phyloP scores from a whole-genome alignment of 2,888 invertebrate species.

The Drosophila meridionalis region DNA sequence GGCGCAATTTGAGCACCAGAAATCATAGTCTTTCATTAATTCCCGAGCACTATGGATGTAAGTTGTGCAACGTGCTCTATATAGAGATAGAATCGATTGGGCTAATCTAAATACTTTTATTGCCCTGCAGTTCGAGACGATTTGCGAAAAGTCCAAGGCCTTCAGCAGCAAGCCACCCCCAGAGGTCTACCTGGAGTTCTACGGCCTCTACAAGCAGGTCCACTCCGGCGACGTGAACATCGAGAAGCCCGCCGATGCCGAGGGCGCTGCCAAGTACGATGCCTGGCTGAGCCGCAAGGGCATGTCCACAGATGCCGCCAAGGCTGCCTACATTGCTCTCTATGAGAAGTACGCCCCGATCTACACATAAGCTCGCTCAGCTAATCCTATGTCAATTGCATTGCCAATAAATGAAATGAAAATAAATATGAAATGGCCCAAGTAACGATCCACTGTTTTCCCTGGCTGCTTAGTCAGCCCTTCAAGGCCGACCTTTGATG shows the following conservation, averaged over 20 bases:
- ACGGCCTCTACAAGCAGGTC: constrained; percentile 94
- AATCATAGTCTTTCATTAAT: constrained; percentile 58
- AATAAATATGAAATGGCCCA: constrained; percentile 5
- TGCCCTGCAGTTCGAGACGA: constrained; percentile 59
- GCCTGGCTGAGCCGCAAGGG: constrained; percentile 95
- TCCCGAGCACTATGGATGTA: constrained; percentile 61
- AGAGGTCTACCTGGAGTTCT: constrained; percentile 92
- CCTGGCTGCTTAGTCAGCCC: constrained; percentile 32
- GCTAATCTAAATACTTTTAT: constrained; percentile 14
- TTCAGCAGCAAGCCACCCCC: constrained; percentile 91
- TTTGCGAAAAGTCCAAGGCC: constrained; percentile 86
- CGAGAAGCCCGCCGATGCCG: constrained; percentile 93
- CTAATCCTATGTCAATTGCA: constrained; percentile 3
- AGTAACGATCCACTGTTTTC: constrained; percentile 1
- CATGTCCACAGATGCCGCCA: constrained; percentile 90
- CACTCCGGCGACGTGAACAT: constrained; percentile 92
- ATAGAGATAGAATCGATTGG: constrained; percentile 11
- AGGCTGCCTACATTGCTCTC: constrained; percentile 91
- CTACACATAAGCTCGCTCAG: constrained; percentile 81
- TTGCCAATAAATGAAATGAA: constrained; percentile 40
- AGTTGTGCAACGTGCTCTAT: constrained; percentile 37
- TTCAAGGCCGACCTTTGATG: constrained; percentile 32
- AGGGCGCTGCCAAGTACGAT: constrained; percentile 97
- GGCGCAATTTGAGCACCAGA: constrained; percentile 23
- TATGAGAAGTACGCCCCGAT: constrained; percentile 87